Evolutionary conservation across 2,888 invertebrate genomes (phyloP).

Genomic region (Clivina fossor): DNA sequence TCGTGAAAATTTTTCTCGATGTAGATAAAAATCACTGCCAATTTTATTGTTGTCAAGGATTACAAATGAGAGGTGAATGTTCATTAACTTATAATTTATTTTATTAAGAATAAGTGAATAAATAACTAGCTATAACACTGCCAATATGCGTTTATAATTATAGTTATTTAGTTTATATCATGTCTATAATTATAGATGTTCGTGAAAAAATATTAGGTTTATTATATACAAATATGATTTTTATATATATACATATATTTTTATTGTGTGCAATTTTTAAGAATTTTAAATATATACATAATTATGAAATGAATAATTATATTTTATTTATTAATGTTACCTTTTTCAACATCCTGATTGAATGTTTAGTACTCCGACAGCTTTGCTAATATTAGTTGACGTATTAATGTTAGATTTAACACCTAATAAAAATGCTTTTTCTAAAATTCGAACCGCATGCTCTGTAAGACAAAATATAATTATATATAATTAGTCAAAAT

Average conservation of each 20-base stretch:
- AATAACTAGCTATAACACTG: conserved; percentile 7
- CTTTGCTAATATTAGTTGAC: conserved; percentile 73
- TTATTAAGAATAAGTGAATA: too few relatives aligned
- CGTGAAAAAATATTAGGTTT: too few relatives aligned
- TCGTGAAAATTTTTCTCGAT: too few relatives aligned
- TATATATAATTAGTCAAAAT: neutral
- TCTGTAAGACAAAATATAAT: conserved; percentile 57
- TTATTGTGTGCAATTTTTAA: conserved; percentile 10
- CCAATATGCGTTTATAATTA: conserved; percentile 7
- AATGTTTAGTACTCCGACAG: conserved; percentile 77
- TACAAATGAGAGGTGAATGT: too few relatives aligned
- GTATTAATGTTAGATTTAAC: conserved; percentile 78
- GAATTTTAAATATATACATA: too few relatives aligned
- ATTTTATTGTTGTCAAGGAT: too few relatives aligned
- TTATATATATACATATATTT: neutral
- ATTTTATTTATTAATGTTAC: neutral
- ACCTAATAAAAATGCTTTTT: conserved; percentile 80
- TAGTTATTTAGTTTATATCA: neutral
- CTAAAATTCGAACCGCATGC: conserved; percentile 75
- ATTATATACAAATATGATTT: too few relatives aligned
- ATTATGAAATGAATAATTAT: neutral
- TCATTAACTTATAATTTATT: neutral
- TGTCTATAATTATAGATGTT: neutral
- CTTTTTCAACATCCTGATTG: conserved; percentile 63
- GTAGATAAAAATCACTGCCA: conserved; percentile 1